These are phyloP conservation scores for Tympanuchus pallidicinctus DNA, from an alignment of 2,113 vertebrate species.

Conservation along the genomic window DNA sequence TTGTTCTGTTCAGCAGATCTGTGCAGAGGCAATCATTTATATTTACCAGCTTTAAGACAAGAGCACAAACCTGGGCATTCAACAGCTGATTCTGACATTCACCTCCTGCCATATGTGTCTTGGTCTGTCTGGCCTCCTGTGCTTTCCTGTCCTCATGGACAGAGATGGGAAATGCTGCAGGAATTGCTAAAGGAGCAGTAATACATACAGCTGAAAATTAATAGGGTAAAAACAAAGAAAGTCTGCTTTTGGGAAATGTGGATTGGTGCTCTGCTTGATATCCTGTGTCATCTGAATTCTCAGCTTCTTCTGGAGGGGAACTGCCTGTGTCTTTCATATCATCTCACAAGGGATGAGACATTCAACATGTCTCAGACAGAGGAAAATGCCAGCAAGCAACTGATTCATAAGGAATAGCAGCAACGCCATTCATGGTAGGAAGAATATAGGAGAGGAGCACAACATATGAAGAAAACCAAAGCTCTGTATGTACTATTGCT, in stretches of 20 bases:
- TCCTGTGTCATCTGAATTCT: not conserved
- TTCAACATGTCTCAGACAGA: not conserved
- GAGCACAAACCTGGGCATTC: not conserved
- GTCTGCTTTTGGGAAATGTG: not conserved
- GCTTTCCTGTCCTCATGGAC: not conserved
- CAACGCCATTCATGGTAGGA: not conserved
- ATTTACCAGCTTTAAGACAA: not conserved
- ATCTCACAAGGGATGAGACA: rapidly evolving
- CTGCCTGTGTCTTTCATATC: not conserved
- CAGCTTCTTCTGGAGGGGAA: not conserved
- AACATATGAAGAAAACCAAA: not conserved
- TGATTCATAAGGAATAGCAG: not conserved
- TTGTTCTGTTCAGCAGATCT: not conserved
- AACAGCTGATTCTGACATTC: not conserved
- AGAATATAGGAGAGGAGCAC: not conserved
- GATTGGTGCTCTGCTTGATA: not conserved
- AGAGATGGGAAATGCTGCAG: not conserved
- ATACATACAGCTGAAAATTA: not conserved
- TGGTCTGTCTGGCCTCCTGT: not conserved
- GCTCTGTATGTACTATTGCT: not conserved
- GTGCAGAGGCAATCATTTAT: not conserved
- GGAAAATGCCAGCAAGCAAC: not conserved
- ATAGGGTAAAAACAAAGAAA: not conserved
- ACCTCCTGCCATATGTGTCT: not conserved
- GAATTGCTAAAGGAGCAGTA: not conserved